Evolutionary conservation across 1,140 invertebrate genomes (phyloP).

Genomic region (Drosophila repleta): DNA sequence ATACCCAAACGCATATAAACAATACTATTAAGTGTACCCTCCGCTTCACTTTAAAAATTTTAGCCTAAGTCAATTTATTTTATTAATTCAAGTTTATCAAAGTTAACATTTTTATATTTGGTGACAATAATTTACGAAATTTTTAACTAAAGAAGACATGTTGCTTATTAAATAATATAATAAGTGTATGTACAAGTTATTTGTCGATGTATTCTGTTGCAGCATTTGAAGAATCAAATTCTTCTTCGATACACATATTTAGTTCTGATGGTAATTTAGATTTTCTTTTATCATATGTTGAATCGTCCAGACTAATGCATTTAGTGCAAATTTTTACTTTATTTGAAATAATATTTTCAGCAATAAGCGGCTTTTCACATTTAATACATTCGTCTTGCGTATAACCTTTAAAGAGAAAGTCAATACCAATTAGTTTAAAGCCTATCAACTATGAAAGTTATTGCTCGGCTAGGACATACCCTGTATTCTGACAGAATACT

Average conservation of each 20-base stretch:
- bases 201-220: conserved; percentile 51
- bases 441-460: too few species aligned
- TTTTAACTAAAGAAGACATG: background rate
- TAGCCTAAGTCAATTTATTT: too few species aligned
- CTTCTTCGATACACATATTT: conserved; percentile 33
- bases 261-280: conserved; percentile 34
- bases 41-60: too few species aligned
- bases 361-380: conserved; percentile 82
- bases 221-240: conserved; percentile 56
- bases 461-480: too few species aligned
- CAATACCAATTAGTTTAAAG: too few species aligned
- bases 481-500: too few species aligned
- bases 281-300: conserved; percentile 24
- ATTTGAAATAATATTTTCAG: conserved; percentile 17
- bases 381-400: conserved; percentile 84
- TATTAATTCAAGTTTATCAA: too few species aligned
- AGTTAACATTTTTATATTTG: background rate
- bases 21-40: too few species aligned
- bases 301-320: conserved; percentile 24
- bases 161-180: background rate
- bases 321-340: conserved; percentile 25
- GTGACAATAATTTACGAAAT: background rate
- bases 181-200: conserved; percentile 11
- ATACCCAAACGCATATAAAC: too few species aligned
- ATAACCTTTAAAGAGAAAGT: conserved; percentile 75